A percentile compares a stretch with the other conserved stretches of the same genome.
Conservation (phyloP, 2,113 vertebrate species). For the Danio rerio region GRCz12tu NC_133195.1:38780001-38780500, state of each 20-base stretch:
- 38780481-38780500: too few species aligned
- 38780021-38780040: too few species aligned
- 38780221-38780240: constrained; percentile 77
- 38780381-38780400: too few species aligned
- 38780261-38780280: constrained; percentile 82
- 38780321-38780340: background rate
- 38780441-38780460: too few species aligned
- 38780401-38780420: too few species aligned
- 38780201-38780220: constrained; percentile 91
- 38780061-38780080: background rate
- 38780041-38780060: too few species aligned
- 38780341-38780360: background rate
- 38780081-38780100: constrained; percentile 67
- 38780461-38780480: too few species aligned
- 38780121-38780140: constrained; percentile 65
- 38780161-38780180: constrained; percentile 92
- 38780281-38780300: constrained; percentile 79
- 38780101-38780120: constrained; percentile 88
- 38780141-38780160: constrained; percentile 77
- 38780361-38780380: too few species aligned
- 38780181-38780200: constrained; percentile 83
- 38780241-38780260: constrained; percentile 83
- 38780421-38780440: too few species aligned
- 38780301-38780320: constrained; percentile 81
- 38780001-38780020: too few species aligned